A percentile compares a stretch with the other conserved stretches of the same genome.
Conservation (phyloP, 1,140 invertebrate species). For the Frieseomelitta varia region DNA sequence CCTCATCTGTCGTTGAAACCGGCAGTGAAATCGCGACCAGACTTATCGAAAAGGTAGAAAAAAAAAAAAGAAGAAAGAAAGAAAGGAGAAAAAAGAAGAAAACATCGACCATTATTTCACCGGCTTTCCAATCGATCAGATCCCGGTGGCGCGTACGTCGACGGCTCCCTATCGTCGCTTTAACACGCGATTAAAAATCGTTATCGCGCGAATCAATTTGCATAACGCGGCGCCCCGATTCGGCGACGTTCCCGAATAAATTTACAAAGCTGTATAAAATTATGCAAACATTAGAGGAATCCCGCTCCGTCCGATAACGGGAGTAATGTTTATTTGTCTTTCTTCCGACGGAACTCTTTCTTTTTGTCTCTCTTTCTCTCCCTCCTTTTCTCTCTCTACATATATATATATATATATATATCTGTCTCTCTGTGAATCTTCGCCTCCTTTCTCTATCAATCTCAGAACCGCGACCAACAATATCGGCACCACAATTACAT, state of each 20-base stretch:
- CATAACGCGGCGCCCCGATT: constrained; percentile 32
- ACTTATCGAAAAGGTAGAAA: background rate
- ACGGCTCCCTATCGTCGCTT: constrained; percentile 24
- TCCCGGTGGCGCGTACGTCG: background rate
- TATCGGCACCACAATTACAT: constrained; percentile 23
- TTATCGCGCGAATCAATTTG: constrained; percentile 41
- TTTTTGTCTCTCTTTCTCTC: background rate
- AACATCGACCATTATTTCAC: constrained; percentile 4
- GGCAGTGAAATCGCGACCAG: constrained; percentile 4
- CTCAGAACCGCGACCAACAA: background rate
- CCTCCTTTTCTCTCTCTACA: background rate
- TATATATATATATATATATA: too few species aligned
- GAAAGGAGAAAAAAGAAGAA: background rate
- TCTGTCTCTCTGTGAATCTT: background rate
- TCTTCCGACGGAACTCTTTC: background rate
- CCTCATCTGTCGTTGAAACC: background rate
- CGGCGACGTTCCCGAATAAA: constrained; percentile 48
- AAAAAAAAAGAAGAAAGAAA: background rate
- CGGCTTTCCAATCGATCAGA: constrained; percentile 30
- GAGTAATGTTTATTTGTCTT: background rate
- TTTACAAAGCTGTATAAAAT: constrained; percentile 56
- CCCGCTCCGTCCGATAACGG: background rate
- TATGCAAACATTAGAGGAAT: constrained; percentile 46
- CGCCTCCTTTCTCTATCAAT: background rate
- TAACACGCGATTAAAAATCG: constrained; percentile 55